Evolutionary conservation across 2,113 vertebrate genomes (phyloP).

Genomic region (Hypomesus transpacificus): DNA sequence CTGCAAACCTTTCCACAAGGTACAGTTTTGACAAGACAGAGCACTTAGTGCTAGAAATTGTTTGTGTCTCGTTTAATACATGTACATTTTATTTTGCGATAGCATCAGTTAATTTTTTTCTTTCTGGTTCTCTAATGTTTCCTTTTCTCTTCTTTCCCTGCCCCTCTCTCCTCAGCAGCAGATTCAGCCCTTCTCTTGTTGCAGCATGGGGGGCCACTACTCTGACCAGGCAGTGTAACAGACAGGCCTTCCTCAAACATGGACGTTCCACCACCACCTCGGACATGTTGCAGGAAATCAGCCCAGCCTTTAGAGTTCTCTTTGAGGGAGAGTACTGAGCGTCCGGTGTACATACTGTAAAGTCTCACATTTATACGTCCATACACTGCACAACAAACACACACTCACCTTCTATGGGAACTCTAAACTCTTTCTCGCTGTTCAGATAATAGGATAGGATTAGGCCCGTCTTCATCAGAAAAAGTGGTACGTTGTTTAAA

Average conservation of each 20-base stretch:
- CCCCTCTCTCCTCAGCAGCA: slow-evolving; percentile 21
- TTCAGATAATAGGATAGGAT: too few relatives aligned
- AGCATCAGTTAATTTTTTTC: too few relatives aligned
- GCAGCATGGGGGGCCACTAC: slow-evolving; percentile 89
- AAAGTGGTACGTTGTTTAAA: too few relatives aligned
- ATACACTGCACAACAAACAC: too few relatives aligned
- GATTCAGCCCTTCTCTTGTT: slow-evolving; percentile 82
- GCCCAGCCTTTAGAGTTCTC: slow-evolving; percentile 85
- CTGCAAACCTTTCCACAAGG: slow-evolving; percentile 78
- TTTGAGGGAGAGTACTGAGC: slow-evolving; percentile 80
- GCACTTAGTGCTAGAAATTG: too few relatives aligned
- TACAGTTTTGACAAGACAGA: slow-evolving; percentile 48
- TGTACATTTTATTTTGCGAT: too few relatives aligned
- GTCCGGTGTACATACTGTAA: neutral
- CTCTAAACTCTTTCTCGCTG: too few relatives aligned
- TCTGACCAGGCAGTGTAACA: slow-evolving; percentile 88
- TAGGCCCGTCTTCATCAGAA: too few relatives aligned
- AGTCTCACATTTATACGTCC: neutral
- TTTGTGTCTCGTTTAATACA: too few relatives aligned
- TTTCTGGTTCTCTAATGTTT: neutral
- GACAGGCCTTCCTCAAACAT: slow-evolving; percentile 85
- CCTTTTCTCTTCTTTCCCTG: neutral
- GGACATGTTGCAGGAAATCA: slow-evolving; percentile 92
- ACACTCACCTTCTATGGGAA: too few relatives aligned
- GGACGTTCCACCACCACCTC: slow-evolving; percentile 89